These are phyloP conservation scores for Hirtodrosophila duncani DNA, from an alignment of 2,888 invertebrate species.

Conservation along the genomic window DNA sequence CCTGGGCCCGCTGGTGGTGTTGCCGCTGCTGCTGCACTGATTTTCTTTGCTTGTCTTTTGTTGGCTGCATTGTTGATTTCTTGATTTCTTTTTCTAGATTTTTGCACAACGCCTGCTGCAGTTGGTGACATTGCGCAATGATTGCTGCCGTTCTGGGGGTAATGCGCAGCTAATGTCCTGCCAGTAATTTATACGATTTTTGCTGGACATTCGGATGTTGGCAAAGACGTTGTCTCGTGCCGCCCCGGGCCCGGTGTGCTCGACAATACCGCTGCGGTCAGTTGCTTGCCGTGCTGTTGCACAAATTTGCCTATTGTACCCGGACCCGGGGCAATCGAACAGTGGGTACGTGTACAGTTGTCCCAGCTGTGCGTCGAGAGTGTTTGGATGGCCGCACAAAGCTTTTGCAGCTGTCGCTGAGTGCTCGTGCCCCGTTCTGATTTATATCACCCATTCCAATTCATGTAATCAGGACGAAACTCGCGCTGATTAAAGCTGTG, in stretches of 20 bases:
- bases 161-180: conserved; percentile 54
- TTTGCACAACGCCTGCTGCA: conserved; percentile 43
- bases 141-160: conserved; percentile 41
- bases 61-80: conserved; percentile 64
- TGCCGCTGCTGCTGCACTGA: conserved; percentile 65
- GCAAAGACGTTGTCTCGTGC: conserved; percentile 51
- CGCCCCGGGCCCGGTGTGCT: conserved; percentile 63
- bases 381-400: conserved; percentile 37
- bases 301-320: conserved; percentile 69
- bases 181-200: conserved; percentile 64
- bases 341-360: conserved; percentile 15
- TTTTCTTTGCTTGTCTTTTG: conserved; percentile 50
- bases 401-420: conserved; percentile 29
- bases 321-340: conserved; percentile 15
- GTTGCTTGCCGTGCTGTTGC: conserved; percentile 61
- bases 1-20: too few species aligned
- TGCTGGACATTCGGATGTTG: conserved; percentile 3
- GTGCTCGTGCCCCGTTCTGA: conserved; percentile 43
- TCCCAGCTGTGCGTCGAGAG: conserved; percentile 59
- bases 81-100: conserved; percentile 43
- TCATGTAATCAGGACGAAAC: conserved; percentile 54
- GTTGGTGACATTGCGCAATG: conserved; percentile 59
- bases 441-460: conserved; percentile 70
- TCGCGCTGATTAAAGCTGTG: conserved; percentile 65
- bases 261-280: conserved; percentile 58